These are phyloP conservation scores for Pediacus dermestoides DNA, from an alignment of 2,888 invertebrate species.

Conservation along the genomic window DNA sequence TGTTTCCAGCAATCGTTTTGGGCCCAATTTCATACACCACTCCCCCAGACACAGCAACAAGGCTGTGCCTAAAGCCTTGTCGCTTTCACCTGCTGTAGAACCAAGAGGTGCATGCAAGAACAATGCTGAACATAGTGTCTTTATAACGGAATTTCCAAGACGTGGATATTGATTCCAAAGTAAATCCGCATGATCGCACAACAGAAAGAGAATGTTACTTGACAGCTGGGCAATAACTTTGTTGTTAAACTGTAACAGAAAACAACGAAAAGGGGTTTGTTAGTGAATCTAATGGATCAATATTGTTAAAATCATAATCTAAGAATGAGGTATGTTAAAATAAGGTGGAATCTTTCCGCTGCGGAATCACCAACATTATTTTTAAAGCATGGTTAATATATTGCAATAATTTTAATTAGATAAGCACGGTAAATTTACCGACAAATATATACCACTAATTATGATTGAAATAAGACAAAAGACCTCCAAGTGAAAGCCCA, in stretches of 20 bases:
- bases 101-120: slow-evolving; percentile 53
- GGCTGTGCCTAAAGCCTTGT: slow-evolving; percentile 73
- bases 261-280: background rate
- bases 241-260: slow-evolving; percentile 67
- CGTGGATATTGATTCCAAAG: slow-evolving; percentile 71
- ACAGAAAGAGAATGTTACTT: slow-evolving; percentile 72
- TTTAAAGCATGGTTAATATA: too few species aligned
- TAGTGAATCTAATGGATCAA: too few species aligned
- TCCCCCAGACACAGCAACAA: slow-evolving; percentile 87
- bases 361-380: background rate
- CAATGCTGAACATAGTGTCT: slow-evolving; percentile 51
- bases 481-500: too few species aligned
- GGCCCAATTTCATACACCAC: slow-evolving; percentile 86
- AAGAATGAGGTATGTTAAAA: too few species aligned
- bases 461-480: too few species aligned
- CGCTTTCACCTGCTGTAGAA: slow-evolving; percentile 56
- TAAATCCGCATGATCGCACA: slow-evolving; percentile 75
- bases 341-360: background rate
- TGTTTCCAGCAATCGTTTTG: slow-evolving; percentile 58
- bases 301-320: too few species aligned
- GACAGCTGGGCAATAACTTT: slow-evolving; percentile 80
- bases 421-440: too few species aligned
- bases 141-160: slow-evolving; percentile 55
- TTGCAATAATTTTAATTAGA: too few species aligned
- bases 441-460: too few species aligned